A percentile compares a stretch with the other conserved stretches of the same genome.
phyloP scores from a whole-genome alignment of 1,140 invertebrate genomes.

The Ceratoteleas bidentatus region DNA sequence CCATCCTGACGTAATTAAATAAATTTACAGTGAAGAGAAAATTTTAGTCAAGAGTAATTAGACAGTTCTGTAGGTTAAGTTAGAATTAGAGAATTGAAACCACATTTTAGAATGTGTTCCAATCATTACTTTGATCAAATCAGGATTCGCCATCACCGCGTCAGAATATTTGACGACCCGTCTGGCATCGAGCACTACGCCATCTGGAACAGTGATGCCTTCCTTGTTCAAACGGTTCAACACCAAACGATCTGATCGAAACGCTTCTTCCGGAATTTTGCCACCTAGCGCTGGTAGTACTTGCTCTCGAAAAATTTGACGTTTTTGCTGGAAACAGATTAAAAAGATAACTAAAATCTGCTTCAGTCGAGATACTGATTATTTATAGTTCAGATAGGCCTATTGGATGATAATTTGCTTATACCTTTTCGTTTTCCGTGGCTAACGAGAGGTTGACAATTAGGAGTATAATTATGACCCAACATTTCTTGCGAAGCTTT shows the following conservation, averaged over 20 bases:
- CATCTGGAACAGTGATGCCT: slow-evolving; percentile 84
- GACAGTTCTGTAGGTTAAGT: no score
- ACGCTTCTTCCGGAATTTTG: slow-evolving; percentile 86
- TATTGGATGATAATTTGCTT: no score
- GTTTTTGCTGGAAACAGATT: slow-evolving; percentile 82
- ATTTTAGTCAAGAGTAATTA: slow-evolving; percentile 7
- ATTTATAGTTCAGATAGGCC: no score
- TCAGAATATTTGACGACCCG: slow-evolving; percentile 73
- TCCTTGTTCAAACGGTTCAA: slow-evolving; percentile 85
- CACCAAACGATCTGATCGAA: slow-evolving; percentile 83
- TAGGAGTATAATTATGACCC: no score
- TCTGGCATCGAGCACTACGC: slow-evolving; percentile 81
- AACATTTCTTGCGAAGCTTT: no score
- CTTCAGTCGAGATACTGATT: no score
- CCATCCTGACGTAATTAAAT: no score
- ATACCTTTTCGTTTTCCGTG: no score
- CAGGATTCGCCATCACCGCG: slow-evolving; percentile 69
- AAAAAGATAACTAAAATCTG: no score
- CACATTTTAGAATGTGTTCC: background rate
- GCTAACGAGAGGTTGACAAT: no score
- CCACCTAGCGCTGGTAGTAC: slow-evolving; percentile 84
- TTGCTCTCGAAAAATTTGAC: slow-evolving; percentile 85
- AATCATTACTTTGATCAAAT: slow-evolving; percentile 71
- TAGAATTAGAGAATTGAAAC: no score
- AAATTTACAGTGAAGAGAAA: no score